Evolutionary conservation across 2,888 invertebrate species (phyloP), one percentile per base, ranked within the genome.

Genomic region (Andrena chrysosceles): DNA sequence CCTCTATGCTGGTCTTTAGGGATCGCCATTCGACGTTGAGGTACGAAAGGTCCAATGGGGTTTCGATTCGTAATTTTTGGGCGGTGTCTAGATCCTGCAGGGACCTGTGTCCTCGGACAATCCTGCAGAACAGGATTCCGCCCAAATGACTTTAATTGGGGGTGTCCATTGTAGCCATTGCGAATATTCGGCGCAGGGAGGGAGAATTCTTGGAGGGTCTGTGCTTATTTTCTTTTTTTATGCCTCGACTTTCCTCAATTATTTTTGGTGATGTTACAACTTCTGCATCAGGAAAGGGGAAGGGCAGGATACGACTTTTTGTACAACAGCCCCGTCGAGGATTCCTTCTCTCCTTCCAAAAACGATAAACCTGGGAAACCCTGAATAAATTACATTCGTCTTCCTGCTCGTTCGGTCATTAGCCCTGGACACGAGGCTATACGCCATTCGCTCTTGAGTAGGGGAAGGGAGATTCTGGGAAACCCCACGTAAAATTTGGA

Each of bases 41-140:
- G n/a, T 2, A 8, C 60, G 8, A 60, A 62, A 7, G 35, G 33
- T 35, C 35, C 62, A 62, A 62, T 62, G 7, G 23, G 33, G 33
- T 31, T 31, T 60, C 8, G 5, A 10, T 35, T 62, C 7, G 4
- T 2, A n/a, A 23, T 3, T 33, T 60, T 62, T 35, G 62, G 62
- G 33, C 62, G 62, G 62, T 2, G n/a, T 35, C 33, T 33, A 8
- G 2, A 20, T 20, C 2, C 16, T 29, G 26, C 59, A 29, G 16
- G 16, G 20, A 62, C 62, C 62, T 16, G 33, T 10, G 3, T 20
- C 33, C 33, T 16, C 2, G 2, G 8, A 20, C 20, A 10, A n/a
- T 33, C 20, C n/a, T 20, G 62, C n/a, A 10, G 29, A 62, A 35
- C 62, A 62, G 33, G 33, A 62, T 62, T 31, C 33, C n/a, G n/a